phyloP scores from a whole-genome alignment of 2,888 invertebrate species.

The Sinhomidia bicolor region DNA sequence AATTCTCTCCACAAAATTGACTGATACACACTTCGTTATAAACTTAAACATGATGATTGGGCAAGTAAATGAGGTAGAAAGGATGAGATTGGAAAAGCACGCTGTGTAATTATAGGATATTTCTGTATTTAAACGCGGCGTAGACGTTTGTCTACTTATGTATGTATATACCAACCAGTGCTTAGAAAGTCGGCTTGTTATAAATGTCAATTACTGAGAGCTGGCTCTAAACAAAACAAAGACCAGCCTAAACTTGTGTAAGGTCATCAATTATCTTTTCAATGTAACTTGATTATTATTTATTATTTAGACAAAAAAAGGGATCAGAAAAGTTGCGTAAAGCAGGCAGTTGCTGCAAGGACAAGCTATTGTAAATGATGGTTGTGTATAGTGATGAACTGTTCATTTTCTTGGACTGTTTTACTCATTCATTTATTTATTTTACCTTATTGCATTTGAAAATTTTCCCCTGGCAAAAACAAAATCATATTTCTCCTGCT shows the following conservation, averaged over 20 bases:
- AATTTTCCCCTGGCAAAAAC: too few relatives aligned
- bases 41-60: too few relatives aligned
- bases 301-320: background rate
- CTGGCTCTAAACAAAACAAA: too few relatives aligned
- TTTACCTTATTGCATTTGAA: background rate
- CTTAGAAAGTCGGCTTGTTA: slow-evolving; percentile 16
- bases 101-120: background rate
- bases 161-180: background rate
- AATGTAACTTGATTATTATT: background rate
- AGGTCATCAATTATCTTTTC: slow-evolving; percentile 51
- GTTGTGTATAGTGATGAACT: background rate
- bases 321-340: slow-evolving; percentile 18
- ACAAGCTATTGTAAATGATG: background rate
- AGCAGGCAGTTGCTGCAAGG: background rate
- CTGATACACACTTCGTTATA: too few relatives aligned
- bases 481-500: too few relatives aligned
- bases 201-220: slow-evolving; percentile 49
- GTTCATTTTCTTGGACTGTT: slow-evolving; percentile 1
- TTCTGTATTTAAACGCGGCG: too few relatives aligned
- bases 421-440: slow-evolving; percentile 4
- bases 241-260: slow-evolving; percentile 37
- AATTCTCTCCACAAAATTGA: slow-evolving; percentile 35
- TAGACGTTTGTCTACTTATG: background rate
- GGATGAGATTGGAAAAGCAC: background rate
- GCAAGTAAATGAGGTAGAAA: too few relatives aligned